Conservation (phyloP, 2,113 vertebrate species). For the Neogale vison region DNA sequence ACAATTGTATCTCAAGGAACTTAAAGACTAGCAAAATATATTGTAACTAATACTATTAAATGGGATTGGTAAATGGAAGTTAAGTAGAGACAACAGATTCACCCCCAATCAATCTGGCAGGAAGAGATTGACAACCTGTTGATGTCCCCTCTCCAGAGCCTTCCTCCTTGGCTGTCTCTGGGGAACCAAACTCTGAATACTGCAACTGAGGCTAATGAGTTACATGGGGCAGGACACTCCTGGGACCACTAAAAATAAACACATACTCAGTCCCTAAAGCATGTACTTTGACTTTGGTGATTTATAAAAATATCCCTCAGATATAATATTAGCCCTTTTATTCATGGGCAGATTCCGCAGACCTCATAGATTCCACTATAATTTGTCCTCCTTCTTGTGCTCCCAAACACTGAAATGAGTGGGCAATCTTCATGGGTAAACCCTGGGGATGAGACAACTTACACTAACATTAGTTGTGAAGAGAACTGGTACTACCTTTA, state of each 20-base stretch:
- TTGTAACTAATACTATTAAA: background rate
- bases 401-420: background rate
- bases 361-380: background rate
- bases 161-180: background rate
- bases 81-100: background rate
- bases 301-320: background rate
- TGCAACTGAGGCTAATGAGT: constrained; percentile 47
- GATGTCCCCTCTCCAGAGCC: background rate
- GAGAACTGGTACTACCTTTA: background rate
- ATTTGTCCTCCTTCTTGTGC: background rate
- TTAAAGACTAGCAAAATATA: background rate
- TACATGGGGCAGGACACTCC: constrained; percentile 28
- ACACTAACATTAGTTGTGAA: background rate
- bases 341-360: background rate
- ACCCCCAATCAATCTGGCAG: background rate
- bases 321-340: background rate
- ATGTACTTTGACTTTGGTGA: background rate
- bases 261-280: background rate
- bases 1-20: background rate
- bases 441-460: background rate
- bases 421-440: background rate
- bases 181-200: background rate
- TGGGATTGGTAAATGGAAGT: background rate
- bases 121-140: background rate
- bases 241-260: constrained; percentile 26